A percentile compares a stretch with the other conserved stretches of the same genome.
phyloP scores from a whole-genome alignment of 2,113 vertebrate genomes.

The Thamnaconus septentrionalis region DNA sequence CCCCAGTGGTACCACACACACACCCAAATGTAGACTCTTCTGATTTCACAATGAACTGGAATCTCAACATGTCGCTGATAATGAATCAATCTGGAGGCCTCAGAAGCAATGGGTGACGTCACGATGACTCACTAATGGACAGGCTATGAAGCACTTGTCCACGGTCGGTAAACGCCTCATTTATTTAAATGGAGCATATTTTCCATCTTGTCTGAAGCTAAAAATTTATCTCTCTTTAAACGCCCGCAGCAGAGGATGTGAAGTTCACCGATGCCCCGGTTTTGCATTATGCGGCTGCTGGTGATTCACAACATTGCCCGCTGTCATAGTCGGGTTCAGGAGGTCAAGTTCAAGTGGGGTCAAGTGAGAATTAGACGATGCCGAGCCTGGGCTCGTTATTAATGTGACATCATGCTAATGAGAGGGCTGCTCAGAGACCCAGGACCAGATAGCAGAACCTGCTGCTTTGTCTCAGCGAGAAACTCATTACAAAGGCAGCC shows the following conservation, averaged over 20 bases:
- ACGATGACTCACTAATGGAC: too few species aligned
- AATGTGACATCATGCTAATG: constrained; percentile 25
- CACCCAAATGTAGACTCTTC: too few species aligned
- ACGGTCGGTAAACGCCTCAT: background rate
- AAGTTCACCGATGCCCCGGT: background rate
- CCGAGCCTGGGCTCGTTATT: constrained; percentile 13
- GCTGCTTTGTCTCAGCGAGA: constrained; percentile 12
- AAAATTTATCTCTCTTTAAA: constrained; percentile 11
- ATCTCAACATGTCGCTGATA: too few species aligned
- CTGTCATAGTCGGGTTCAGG: constrained; percentile 24
- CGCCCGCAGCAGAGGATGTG: background rate
- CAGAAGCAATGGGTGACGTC: too few species aligned
- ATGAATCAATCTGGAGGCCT: too few species aligned
- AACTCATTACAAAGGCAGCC: constrained; percentile 6
- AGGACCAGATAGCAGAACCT: background rate
- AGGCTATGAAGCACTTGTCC: background rate
- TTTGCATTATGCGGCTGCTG: background rate
- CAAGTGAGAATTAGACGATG: constrained; percentile 23
- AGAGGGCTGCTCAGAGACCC: constrained; percentile 10
- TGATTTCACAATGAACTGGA: too few species aligned
- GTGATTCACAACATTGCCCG: constrained; percentile 13
- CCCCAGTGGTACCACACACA: too few species aligned
- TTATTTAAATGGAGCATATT: constrained; percentile 1
- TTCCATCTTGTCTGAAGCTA: constrained; percentile 3
- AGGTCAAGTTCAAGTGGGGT: constrained; percentile 34